Evolutionary conservation across 2,888 invertebrate genomes (phyloP).

Genomic region (Octodonta nipae): DNA sequence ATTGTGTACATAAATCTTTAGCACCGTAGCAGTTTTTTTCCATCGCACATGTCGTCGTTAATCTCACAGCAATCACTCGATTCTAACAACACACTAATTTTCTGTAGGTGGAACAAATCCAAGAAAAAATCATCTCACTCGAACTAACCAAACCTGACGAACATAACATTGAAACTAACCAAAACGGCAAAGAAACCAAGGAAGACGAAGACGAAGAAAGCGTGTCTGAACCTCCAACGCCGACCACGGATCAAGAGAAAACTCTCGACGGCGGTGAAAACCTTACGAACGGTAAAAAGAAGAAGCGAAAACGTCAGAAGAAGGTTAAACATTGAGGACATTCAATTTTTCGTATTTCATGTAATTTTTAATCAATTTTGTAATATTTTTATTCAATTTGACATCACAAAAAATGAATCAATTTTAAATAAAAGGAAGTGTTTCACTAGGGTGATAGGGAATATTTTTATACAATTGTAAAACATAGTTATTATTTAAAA

Average conservation of each 20-base stretch:
- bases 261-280: constrained; percentile 38
- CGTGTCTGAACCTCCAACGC: constrained; percentile 37
- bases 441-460: constrained; percentile 28
- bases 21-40: too few species aligned
- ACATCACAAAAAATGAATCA: constrained; percentile 20
- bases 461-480: constrained; percentile 18
- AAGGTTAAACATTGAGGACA: constrained; percentile 35
- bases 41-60: too few species aligned
- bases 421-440: too few species aligned
- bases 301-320: constrained; percentile 41
- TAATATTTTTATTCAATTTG: constrained; percentile 3
- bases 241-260: constrained; percentile 40
- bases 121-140: constrained; percentile 81
- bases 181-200: constrained; percentile 21
- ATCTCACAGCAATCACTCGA: too few species aligned
- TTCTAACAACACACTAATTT: too few species aligned
- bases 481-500: constrained; percentile 12
- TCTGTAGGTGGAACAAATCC: constrained; percentile 71
- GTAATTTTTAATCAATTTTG: constrained; percentile 1
- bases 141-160: constrained; percentile 50
- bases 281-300: constrained; percentile 32
- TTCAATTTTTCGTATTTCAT: constrained; percentile 9
- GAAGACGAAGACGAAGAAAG: constrained; percentile 43
- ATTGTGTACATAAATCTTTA: too few species aligned
- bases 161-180: constrained; percentile 19